A percentile compares a stretch with the other conserved stretches of the same genome.
These are phyloP conservation scores for Montipora capricornis DNA, from an alignment of 64 coral and sea anemone genomes.

Conservation along the genomic window DNA sequence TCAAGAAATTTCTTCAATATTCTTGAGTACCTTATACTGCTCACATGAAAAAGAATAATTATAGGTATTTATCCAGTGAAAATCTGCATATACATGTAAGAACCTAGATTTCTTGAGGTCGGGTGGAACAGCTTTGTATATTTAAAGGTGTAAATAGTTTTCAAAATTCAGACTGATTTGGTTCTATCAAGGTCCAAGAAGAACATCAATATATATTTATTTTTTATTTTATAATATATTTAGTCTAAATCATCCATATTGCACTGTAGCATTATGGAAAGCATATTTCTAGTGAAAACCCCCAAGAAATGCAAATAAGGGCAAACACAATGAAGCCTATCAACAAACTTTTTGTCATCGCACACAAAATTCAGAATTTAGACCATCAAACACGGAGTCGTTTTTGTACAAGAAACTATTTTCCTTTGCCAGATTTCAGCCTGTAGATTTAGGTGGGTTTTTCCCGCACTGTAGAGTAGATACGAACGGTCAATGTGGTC, in stretches of 20 bases:
- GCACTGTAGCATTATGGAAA: conserved; percentile 11
- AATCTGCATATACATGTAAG: neutral
- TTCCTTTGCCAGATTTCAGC: neutral
- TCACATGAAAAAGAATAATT: conserved; percentile 13
- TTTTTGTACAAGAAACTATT: neutral
- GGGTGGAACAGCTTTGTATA: too few species aligned
- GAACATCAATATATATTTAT: too few species aligned
- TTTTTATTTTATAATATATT: neutral
- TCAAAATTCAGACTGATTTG: too few species aligned
- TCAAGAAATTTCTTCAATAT: too few species aligned
- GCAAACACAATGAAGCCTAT: neutral
- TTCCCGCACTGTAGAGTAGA: neutral
- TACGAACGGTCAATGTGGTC: neutral
- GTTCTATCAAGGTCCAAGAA: too few species aligned
- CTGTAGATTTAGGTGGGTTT: neutral
- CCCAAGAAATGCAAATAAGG: neutral
- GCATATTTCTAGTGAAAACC: conserved; percentile 14
- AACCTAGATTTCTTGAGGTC: too few species aligned
- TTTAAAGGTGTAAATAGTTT: too few species aligned
- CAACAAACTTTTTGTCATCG: neutral
- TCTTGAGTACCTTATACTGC: conserved; percentile 4
- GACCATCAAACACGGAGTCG: neutral
- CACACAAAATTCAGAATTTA: conserved; percentile 1
- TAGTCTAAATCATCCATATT: conserved; percentile 6
- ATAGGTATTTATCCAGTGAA: conserved; percentile 8